Evolutionary conservation across 30 jellyfish, hydroid and myxozoan genomes (phyloP).

Genomic region (Hydractinia echinata): DNA sequence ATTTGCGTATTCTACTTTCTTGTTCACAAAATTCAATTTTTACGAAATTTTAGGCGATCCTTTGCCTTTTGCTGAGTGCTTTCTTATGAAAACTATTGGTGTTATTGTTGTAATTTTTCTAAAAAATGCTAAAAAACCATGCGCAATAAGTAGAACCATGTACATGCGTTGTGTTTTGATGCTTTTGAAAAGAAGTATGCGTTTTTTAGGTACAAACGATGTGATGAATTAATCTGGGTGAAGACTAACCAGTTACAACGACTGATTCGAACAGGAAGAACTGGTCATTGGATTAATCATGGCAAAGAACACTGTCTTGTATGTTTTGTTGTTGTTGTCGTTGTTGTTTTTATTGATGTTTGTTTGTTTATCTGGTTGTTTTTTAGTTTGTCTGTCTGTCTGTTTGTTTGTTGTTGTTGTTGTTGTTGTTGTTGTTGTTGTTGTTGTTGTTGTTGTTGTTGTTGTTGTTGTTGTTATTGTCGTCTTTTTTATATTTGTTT

Average conservation of each 20-base stretch:
- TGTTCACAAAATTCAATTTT: too few relatives aligned
- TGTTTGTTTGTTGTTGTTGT: background rate
- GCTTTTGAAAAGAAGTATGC: too few relatives aligned
- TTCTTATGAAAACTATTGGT: too few relatives aligned
- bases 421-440: background rate
- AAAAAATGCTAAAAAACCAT: too few relatives aligned
- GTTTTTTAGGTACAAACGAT: constrained; percentile 62
- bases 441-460: background rate
- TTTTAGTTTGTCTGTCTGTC: background rate
- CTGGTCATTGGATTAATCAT: constrained; percentile 99
- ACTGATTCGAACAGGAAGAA: constrained; percentile 95
- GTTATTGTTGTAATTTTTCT: too few relatives aligned
- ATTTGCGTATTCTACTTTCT: too few relatives aligned
- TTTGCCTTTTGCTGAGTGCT: too few relatives aligned
- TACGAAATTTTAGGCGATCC: too few relatives aligned
- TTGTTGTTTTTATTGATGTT: too few relatives aligned
- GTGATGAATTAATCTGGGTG: constrained; percentile 98
- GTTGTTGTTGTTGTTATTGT: background rate
- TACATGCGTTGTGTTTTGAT: too few relatives aligned
- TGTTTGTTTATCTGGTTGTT: background rate
- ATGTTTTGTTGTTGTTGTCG: background rate
- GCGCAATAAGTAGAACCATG: too few relatives aligned
- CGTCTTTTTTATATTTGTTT: background rate
- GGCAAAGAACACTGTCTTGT: constrained; percentile 99
- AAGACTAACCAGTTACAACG: constrained; percentile 96